Base-by-base conservation (phyloP, 2,113 vertebrate species). In the Solea solea region DNA sequence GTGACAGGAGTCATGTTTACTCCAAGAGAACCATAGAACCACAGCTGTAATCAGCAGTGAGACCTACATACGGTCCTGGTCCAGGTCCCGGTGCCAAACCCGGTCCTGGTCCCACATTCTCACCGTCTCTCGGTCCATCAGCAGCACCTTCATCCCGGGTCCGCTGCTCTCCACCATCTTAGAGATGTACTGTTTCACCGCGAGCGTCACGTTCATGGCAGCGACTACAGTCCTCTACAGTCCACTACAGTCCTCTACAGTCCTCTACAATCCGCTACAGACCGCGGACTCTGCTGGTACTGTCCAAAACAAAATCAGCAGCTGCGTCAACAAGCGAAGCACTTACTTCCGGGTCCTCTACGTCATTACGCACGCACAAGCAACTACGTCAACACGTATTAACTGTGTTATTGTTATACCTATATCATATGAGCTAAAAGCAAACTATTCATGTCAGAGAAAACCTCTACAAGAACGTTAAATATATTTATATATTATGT, bases 151-250 rank as follows among this genome's bases (percentile, higher is more conserved):
- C 97, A 98, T 98, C 3, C 97, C 97, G 0, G 97, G 93, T 1
- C 97, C 97, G 83, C 95, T 98, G 94, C 91, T 96, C 84, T 98
- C 97, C 77, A 99, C 98, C 97, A 98, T 99, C 82, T 95, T 97
- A 58, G 95, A 94, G 78, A 98, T 80, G 82, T 98, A 99, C 76
- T 98, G 96, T 83, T 97, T 97, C 50, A 98, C 96, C 0, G 97
- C 97, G 28, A 97, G 91, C 63, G 96, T 96, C 82, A 97, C 96
- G 76, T 98, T 98, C 97, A 98, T 99, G 83, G 60, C 81, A 78
- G 27, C 80, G 62, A 49, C 79, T 13, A 4, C 21, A 14, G 52
- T 12, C 10, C 25, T 11, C 8, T 1, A 5, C 8, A 39, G 57
- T 25, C 49, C 7, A 3, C 48, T 49, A 8, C 40, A 34, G 39